phyloP scores from a whole-genome alignment of 2,797 vertebrate species.

The Chiroxiphia lanceolata region DNA sequence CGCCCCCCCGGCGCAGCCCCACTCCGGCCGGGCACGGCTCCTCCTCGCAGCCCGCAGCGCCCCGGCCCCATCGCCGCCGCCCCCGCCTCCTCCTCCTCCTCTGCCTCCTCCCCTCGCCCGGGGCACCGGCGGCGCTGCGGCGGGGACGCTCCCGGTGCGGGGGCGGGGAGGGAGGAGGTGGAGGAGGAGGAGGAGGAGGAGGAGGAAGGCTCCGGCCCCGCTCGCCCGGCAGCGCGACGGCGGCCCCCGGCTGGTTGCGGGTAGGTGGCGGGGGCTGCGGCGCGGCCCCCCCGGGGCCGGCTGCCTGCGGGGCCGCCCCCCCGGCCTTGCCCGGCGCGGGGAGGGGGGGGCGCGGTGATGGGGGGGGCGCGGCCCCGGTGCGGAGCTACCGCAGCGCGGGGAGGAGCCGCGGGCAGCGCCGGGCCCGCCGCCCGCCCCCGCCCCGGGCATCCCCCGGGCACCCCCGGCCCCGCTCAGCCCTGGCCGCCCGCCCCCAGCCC shows the following conservation, averaged over 20 bases:
- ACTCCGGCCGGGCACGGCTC: constrained; percentile 18
- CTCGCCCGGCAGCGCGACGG: neutral
- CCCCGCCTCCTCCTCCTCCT: neutral
- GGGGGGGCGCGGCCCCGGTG: neutral
- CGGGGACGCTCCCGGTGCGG: neutral
- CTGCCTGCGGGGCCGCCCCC: neutral
- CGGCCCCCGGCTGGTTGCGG: neutral
- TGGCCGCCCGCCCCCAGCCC: neutral
- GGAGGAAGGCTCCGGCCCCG: neutral
- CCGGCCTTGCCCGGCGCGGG: neutral
- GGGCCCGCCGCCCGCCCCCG: neutral
- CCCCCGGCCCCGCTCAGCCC: neutral
- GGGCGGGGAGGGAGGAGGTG: neutral
- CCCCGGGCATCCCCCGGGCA: neutral
- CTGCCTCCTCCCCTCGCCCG: constrained; percentile 9
- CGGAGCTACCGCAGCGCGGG: neutral
- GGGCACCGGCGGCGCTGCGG: constrained; percentile 4
- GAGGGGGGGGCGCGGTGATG: too few species aligned
- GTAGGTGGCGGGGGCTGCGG: constrained; percentile 22
- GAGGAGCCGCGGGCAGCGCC: neutral
- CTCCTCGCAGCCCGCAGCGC: constrained; percentile 13
- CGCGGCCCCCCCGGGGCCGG: neutral
- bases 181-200: neutral
- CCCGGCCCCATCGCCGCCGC: neutral
- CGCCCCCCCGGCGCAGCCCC: neutral